Base-by-base conservation (phyloP, 2,888 invertebrate genomes). In the Andrena camellia region DNA sequence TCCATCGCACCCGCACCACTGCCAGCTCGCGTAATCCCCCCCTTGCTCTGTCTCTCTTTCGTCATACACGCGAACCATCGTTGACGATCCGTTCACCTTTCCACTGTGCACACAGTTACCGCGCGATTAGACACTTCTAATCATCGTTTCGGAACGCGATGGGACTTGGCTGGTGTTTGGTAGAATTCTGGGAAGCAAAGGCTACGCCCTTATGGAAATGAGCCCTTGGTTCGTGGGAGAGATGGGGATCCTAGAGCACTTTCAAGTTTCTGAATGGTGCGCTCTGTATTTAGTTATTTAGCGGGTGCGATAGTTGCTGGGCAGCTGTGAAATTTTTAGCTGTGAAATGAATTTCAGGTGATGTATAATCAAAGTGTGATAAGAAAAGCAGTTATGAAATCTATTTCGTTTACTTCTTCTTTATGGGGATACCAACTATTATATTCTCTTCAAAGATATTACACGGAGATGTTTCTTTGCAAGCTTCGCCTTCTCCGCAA, bases 151-250 rank as follows among this genome's bases (percentile, higher is more conserved):
- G 72, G 74, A 80, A 81, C 75, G 83, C 52, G 69, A 80, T 82
- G 78, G 71, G 60, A 59, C 23, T 76, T 20, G 70, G 67, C 60
- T 68, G 72, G 60, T 59, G 54, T 69, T 80, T 73, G 75, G 23
- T 42, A 64, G 78, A 69, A 82, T 90, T 90, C 86, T 68, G 78
- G 84, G 90, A 88, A 89, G 62, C 66, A 74, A 64, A 86, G 87
- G 84, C 85, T 88, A 77, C 88, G 87, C 85, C 85, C 85, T 91
- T 91, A 88, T 91, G 89, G 88, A 90, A 91, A 91, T 90, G 85
- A 88, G 87, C 74, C 84, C 85, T 89, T 79, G 88, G 86, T 90
- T 90, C 87, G 84, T 74, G 63, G 60, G 48, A 60, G 59, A 52
- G 78, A 76, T 76, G 71, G 68, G 77, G 72, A 81, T 64, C 79